Evolutionary conservation across 2,888 invertebrate genomes (phyloP), one percentile per base, ranked within the genome.

Genomic region (Zonitis immaculata): DNA sequence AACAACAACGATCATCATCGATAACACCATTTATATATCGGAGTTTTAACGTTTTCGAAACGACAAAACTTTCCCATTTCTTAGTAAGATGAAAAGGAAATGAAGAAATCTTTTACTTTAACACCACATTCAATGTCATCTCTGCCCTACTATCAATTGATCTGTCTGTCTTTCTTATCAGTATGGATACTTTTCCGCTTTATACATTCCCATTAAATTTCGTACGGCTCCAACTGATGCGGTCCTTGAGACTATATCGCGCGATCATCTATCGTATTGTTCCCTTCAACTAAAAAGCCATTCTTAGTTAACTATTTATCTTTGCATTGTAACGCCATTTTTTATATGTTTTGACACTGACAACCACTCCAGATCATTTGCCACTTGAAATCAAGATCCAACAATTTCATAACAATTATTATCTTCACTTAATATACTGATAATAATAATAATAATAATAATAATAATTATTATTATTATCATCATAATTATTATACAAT

Each of bases 91-190:
- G 61, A 62, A 66, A 63, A 66, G 69, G 69, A 70, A 74, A 74
- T 73, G 72, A 73, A 72, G 70, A 71, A 70, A 66, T 68, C 67
- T 69, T 20, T 67, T 65, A 66, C 65, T 62, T 59, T 63, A 66
- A 61, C 63, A 61, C 65, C 65, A 69, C 71, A 68, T 72, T 73
- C 71, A 74, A 67, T 70, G 73, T 73, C 73, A 73, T 73, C 72
- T 71, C 64, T 71, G 66, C 65, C 58, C 54, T 61, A 68, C 69
- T 73, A 74, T 75, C 73, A 73, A 74, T 73, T 72, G 73, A 74
- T 74, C 72, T 75, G 73, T 69, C 73, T 71, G 72, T 73, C 71
- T 71, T 70, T 68, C 73, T 73, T 74, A 74, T 74, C 73, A 68
- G 60, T n/a, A n/a, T 65, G 63, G 69, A 70, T 73, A 71, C 73